A percentile compares a stretch with the other conserved stretches of the same genome.
Evolutionary conservation across 2,888 invertebrate genomes (phyloP).

Genomic region (Congeria kusceri): DNA sequence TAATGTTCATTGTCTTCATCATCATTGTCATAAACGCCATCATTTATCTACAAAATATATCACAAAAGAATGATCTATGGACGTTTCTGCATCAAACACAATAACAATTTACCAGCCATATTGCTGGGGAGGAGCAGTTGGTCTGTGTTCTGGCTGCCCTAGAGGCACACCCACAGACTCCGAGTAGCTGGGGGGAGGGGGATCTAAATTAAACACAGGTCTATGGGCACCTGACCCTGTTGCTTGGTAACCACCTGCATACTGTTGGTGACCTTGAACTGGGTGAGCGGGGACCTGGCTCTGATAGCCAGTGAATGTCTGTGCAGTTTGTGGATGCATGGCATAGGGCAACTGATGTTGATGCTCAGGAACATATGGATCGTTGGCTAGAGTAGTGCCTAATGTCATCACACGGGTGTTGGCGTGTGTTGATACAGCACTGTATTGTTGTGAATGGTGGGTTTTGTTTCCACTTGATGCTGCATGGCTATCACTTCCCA

Average conservation of each 20-base stretch:
- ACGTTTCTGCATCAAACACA: too few species aligned
- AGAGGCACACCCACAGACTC: constrained; percentile 33
- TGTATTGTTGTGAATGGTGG: constrained; percentile 27
- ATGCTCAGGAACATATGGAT: constrained; percentile 46
- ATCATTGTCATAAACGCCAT: too few species aligned
- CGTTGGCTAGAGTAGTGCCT: constrained; percentile 51
- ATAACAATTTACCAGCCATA: constrained; percentile 29
- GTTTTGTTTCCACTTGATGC: constrained; percentile 51
- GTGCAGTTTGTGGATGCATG: constrained; percentile 45
- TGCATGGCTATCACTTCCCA: constrained; percentile 58
- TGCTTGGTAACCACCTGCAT: constrained; percentile 3
- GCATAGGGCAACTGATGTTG: constrained; percentile 45
- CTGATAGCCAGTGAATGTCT: constrained; percentile 55
- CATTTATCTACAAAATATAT: too few species aligned
- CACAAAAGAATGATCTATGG: too few species aligned
- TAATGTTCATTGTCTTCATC: too few species aligned
- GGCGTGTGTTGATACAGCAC: constrained; percentile 45
- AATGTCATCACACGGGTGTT: constrained; percentile 50
- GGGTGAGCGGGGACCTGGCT: background rate
- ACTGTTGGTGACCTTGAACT: constrained; percentile 1
- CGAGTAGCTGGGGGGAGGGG: constrained; percentile 60
- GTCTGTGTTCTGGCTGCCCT: background rate
- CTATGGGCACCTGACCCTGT: constrained; percentile 43
- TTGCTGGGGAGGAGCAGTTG: constrained; percentile 23
- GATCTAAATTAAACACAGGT: constrained; percentile 40